Evolutionary conservation across 30 jellyfish, hydroid and myxozoan species (phyloP).

Genomic region (Aurelia sp.): DNA sequence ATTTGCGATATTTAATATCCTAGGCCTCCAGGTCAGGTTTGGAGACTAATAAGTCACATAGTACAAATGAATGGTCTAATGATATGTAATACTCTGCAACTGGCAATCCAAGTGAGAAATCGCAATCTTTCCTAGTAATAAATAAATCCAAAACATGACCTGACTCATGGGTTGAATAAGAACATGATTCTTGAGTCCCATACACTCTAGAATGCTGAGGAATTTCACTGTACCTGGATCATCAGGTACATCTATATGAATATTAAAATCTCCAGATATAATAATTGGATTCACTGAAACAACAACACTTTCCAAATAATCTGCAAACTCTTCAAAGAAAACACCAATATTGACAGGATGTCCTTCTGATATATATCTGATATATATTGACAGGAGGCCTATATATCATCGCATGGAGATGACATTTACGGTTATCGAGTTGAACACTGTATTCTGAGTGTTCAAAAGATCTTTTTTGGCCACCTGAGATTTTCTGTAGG

Average conservation of each 20-base stretch:
- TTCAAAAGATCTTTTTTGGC: conserved; percentile 33
- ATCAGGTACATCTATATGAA: conserved; percentile 32
- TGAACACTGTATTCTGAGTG: conserved; percentile 38
- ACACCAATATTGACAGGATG: conserved; percentile 18
- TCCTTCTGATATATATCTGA: conserved; percentile 11
- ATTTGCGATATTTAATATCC: conserved; percentile 20
- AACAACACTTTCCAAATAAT: conserved; percentile 32
- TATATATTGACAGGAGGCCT: too few relatives aligned
- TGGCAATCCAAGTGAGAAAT: conserved; percentile 42
- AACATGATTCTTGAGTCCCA: conserved; percentile 38
- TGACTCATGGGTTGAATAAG: conserved; percentile 37
- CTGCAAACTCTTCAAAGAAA: conserved; percentile 22
- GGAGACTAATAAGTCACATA: neutral
- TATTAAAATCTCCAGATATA: conserved; percentile 40
- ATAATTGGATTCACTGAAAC: conserved; percentile 14
- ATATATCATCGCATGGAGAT: conserved; percentile 17
- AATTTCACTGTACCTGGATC: conserved; percentile 22
- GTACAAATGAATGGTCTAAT: conserved; percentile 35
- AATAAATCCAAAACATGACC: conserved; percentile 40
- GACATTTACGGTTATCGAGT: conserved; percentile 5
- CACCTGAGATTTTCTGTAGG: conserved; percentile 15
- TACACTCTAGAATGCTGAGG: conserved; percentile 9
- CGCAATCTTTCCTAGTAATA: conserved; percentile 42
- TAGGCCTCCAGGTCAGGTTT: conserved; percentile 6
- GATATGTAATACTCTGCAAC: conserved; percentile 36